phyloP scores from a whole-genome alignment of 2,888 invertebrate genomes.

The Sthenelais limicola region DNA sequence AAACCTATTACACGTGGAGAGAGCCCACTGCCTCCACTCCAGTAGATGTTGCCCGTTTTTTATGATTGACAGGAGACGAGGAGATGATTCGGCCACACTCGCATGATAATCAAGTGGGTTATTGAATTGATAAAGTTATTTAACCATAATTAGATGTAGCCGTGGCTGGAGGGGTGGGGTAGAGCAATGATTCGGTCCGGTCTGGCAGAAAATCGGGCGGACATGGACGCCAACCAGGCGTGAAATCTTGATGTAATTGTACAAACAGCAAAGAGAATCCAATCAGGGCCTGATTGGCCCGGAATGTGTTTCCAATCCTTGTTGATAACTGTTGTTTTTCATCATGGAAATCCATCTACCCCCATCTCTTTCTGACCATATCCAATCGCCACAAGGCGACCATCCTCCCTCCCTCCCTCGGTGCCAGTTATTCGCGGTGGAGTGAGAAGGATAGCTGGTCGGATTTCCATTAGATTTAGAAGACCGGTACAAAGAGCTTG shows the following conservation, averaged over 20 bases:
- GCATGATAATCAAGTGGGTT: slow-evolving; percentile 37
- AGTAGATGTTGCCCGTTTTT: no score
- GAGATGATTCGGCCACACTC: slow-evolving; percentile 30
- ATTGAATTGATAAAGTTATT: slow-evolving; percentile 38
- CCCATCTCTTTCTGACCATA: no score
- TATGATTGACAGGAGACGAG: slow-evolving; percentile 27
- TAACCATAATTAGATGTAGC: slow-evolving; percentile 33
- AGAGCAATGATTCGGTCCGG: slow-evolving; percentile 23
- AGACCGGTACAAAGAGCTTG: no score
- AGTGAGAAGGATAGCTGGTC: not conserved
- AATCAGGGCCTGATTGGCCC: slow-evolving; percentile 23
- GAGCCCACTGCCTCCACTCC: no score
- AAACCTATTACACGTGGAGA: no score
- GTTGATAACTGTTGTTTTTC: slow-evolving; percentile 30
- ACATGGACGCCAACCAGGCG: slow-evolving; percentile 24
- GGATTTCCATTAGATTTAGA: no score
- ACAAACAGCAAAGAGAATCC: slow-evolving; percentile 37
- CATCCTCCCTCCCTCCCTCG: no score
- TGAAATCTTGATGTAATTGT: slow-evolving; percentile 29
- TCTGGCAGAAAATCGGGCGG: slow-evolving; percentile 29
- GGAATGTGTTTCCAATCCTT: slow-evolving; percentile 36
- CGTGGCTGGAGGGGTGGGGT: not conserved
- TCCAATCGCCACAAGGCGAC: no score
- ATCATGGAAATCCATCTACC: slow-evolving; percentile 1
- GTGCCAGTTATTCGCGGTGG: not conserved